Percentiles rank a stretch among this genome's conserved stretches.
phyloP scores from a whole-genome alignment of 2,888 invertebrate genomes.

The Dasypolia templi region DNA sequence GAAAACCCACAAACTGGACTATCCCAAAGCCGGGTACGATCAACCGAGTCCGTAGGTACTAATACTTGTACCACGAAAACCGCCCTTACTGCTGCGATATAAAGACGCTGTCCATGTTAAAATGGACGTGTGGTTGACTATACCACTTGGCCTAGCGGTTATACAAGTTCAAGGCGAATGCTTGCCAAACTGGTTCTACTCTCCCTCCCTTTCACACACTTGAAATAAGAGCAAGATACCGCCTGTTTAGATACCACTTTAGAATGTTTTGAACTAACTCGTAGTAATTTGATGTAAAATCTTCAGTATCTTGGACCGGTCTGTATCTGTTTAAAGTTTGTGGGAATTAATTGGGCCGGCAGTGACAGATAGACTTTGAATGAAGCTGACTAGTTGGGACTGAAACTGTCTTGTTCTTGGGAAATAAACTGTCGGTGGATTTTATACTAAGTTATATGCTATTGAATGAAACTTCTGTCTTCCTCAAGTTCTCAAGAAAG shows the following conservation, averaged over 20 bases:
- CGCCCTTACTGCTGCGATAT: neutral
- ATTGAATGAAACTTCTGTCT: slow-evolving; percentile 3
- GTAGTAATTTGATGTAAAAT: slow-evolving; percentile 58
- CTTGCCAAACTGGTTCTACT: slow-evolving; percentile 74
- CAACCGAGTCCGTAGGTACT: neutral
- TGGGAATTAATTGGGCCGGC: slow-evolving; percentile 31
- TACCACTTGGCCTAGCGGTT: slow-evolving; percentile 71
- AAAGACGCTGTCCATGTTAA: slow-evolving; percentile 1
- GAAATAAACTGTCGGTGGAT: neutral
- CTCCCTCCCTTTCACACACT: slow-evolving; percentile 62
- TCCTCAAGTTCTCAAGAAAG: neutral
- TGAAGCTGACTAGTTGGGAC: slow-evolving; percentile 18
- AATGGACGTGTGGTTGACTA: slow-evolving; percentile 10
- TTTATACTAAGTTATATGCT: neutral
- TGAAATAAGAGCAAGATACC: slow-evolving; percentile 56
- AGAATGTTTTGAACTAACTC: slow-evolving; percentile 58
- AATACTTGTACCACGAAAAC: neutral
- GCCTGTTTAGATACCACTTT: slow-evolving; percentile 62
- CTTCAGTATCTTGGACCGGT: slow-evolving; percentile 26
- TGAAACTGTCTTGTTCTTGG: neutral
- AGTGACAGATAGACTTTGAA: slow-evolving; percentile 19
- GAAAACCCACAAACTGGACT: slow-evolving; percentile 46
- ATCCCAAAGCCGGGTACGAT: slow-evolving; percentile 35
- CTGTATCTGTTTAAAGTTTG: slow-evolving; percentile 11
- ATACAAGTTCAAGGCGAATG: slow-evolving; percentile 77